Percentiles rank a stretch among this genome's conserved stretches.
Evolutionary conservation across 2,797 vertebrate species (phyloP).

Genomic region (Triplophysa yarkandensis): DNA sequence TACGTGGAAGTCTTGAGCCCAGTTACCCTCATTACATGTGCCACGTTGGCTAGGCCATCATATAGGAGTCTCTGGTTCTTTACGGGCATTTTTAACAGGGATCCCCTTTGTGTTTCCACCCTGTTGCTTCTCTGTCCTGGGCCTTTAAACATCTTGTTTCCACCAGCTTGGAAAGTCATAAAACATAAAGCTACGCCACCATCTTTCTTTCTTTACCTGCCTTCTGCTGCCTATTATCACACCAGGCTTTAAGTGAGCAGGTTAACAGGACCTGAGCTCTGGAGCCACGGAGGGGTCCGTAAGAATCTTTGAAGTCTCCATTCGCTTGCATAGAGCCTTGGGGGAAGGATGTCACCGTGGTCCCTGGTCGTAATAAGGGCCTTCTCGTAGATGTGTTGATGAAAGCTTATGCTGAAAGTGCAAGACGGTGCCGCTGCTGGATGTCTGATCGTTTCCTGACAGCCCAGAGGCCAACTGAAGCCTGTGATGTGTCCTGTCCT

Average conservation of each 20-base stretch:
- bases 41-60: constrained; percentile 48
- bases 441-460: constrained; percentile 45
- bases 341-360: constrained; percentile 41
- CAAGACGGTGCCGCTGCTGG: constrained; percentile 36
- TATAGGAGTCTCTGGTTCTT: constrained; percentile 31
- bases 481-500: constrained; percentile 29
- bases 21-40: constrained; percentile 24
- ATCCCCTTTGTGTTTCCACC: constrained; percentile 54
- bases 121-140: constrained; percentile 42
- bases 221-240: constrained; percentile 63
- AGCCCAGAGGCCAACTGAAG: constrained; percentile 32
- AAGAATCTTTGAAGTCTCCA: constrained; percentile 59
- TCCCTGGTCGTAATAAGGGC: constrained; percentile 53
- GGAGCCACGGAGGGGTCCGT: constrained; percentile 45
- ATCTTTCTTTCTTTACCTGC: constrained; percentile 53
- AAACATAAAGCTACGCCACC: constrained; percentile 48
- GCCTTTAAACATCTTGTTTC: constrained; percentile 53
- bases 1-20: not conserved
- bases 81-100: constrained; percentile 50
- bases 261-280: constrained; percentile 52
- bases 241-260: constrained; percentile 53
- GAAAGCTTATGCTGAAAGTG: constrained; percentile 42
- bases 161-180: constrained; percentile 53
- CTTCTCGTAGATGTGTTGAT: constrained; percentile 48
- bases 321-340: constrained; percentile 46